phyloP scores from a whole-genome alignment of 2,888 invertebrate genomes.

The Tetragonisca angustula region DNA sequence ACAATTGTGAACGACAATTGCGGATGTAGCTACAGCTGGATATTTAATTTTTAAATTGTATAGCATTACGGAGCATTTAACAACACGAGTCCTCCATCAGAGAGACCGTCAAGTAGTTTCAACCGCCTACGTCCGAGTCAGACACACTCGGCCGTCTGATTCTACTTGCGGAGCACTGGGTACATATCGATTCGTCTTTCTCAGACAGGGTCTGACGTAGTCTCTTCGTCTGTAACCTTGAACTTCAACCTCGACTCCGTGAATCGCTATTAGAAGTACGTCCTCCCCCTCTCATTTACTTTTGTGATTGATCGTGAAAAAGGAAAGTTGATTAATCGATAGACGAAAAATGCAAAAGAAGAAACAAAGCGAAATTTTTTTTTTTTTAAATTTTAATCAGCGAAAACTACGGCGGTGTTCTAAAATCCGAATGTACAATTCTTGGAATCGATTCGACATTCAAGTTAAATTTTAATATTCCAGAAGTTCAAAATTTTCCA shows the following conservation, averaged over 20 bases:
- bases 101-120: not conserved
- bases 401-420: not conserved
- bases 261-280: conserved; percentile 45
- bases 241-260: conserved; percentile 66
- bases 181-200: conserved; percentile 68
- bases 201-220: conserved; percentile 56
- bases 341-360: not conserved
- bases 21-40: no score
- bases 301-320: conserved; percentile 44
- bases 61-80: no score
- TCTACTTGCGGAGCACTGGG: conserved; percentile 44
- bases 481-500: no score
- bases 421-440: no score
- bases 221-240: conserved; percentile 67
- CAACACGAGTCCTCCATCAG: not conserved
- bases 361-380: not conserved
- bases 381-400: no score
- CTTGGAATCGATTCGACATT: no score
- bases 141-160: not conserved
- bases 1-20: no score
- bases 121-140: not conserved
- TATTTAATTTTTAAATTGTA: no score
- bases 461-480: no score
- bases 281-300: conserved; percentile 22
- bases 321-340: conserved; percentile 41